Base-by-base conservation (phyloP, 2,797 vertebrate genomes). In the Huso huso region DNA sequence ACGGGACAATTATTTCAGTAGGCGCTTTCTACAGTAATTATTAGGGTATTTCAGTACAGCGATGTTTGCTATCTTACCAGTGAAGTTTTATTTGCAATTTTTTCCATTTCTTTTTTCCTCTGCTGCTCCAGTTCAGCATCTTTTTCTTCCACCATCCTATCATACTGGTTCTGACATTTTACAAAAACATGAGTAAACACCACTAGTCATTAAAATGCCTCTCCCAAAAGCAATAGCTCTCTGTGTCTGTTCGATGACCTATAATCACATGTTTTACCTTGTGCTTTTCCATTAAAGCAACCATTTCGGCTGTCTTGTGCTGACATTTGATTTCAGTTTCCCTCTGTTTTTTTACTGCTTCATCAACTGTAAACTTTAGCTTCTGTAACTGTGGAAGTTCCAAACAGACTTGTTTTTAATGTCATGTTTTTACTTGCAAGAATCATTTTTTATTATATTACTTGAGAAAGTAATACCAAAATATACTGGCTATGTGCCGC, bases 231-330 rank as follows among this genome's bases (percentile, higher is more conserved):
- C 23, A 37, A 37, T 37, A 37, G 23, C 23, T 37, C 23, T 37
- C 23, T 2, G 23, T 37, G 23, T 1, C 2, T 37, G 23, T 37
- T 37, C 23, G 23, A 37, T 37, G 2, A 37, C 23, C 23, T 37
- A 37, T 37, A 37, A 37, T 37, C 23, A 37, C 23, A 37, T 4
- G 23, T 60, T 49, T 74, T 75, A 94, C 96, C 86, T 99, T 98
- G 62, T 99, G 93, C 78, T 94, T 97, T 80, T 96, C 95, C 96
- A 99, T 98, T 70, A 99, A 86, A 66, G 92, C 86, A 63, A 99
- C 85, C 91, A 97, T 95, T 81, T 98, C 94, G 63, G 93, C 82
- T 79, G 96, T 97, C 78, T 93, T 97, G 70, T 93, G 89, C 69
- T 96, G 94, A 80, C 94, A 98, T 74, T 88, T 91, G 3, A 89